Conservation (phyloP, 2,888 invertebrate species). For the Pristionchus arcanus region DNA sequence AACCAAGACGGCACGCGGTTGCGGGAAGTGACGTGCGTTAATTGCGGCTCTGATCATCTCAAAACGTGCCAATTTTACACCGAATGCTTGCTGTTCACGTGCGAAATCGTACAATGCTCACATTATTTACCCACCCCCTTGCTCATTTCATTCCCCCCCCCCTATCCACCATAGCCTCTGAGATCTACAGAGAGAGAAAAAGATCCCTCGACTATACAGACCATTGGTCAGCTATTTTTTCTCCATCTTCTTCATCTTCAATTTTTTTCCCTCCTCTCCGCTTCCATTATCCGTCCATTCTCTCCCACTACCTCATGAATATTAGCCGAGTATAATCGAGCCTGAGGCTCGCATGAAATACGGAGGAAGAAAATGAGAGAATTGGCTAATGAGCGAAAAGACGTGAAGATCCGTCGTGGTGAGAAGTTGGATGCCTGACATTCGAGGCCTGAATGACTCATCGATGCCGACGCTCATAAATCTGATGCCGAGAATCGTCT, state of each 20-base stretch:
- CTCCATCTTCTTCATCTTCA: not conserved
- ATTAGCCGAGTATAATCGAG: constrained; percentile 21
- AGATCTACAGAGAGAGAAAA: no score
- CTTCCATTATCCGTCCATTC: not conserved
- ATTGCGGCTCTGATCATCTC: not conserved
- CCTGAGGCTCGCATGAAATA: not conserved
- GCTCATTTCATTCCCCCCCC: not conserved
- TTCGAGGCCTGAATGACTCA: not conserved
- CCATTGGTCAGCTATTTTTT: constrained; percentile 17
- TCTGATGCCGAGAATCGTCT: no score
- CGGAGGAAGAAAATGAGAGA: not conserved
- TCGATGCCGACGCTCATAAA: no score
- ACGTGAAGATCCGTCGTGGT: not conserved
- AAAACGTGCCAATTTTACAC: not conserved
- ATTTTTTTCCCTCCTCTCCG: not conserved
- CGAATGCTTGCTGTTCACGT: not conserved
- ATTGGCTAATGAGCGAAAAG: not conserved
- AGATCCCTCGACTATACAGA: not conserved
- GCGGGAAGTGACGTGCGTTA: not conserved
- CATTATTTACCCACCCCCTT: not conserved
- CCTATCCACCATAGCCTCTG: not conserved
- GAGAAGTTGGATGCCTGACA: not conserved
- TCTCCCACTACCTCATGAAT: constrained; percentile 1
- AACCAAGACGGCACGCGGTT: not conserved
- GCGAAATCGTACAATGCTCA: not conserved